Percentiles rank a stretch among this genome's conserved stretches.
phyloP scores from a whole-genome alignment of 2,888 invertebrate species.

The Tridacna crocea region DNA sequence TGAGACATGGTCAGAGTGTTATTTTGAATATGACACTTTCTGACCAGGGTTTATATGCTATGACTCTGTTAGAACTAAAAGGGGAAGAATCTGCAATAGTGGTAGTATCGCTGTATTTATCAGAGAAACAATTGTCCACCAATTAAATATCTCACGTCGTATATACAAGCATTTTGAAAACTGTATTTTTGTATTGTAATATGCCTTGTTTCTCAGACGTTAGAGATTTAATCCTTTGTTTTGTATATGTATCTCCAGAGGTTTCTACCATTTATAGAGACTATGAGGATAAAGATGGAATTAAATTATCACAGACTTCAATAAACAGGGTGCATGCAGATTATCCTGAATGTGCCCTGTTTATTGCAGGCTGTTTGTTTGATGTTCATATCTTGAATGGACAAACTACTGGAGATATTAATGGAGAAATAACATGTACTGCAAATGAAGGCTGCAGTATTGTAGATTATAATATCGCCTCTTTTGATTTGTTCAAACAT shows the following conservation, averaged over 20 bases:
- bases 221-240: conserved; percentile 6
- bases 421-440: conserved; percentile 25
- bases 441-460: conserved; percentile 22
- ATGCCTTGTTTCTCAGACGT: neutral
- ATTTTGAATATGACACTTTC: neutral
- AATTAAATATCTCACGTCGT: neutral
- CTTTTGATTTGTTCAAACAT: conserved; percentile 3
- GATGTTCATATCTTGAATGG: conserved; percentile 35
- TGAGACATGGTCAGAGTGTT: conserved; percentile 5
- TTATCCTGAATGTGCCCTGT: conserved; percentile 33
- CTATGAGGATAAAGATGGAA: conserved; percentile 28
- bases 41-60: neutral
- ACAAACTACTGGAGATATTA: conserved; percentile 1
- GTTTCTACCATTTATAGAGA: conserved; percentile 31
- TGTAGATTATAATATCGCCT: conserved; percentile 26
- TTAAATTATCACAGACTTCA: conserved; percentile 25
- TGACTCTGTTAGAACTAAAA: conserved; percentile 1
- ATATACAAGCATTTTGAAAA: conserved; percentile 7
- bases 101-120: neutral
- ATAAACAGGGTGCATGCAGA: conserved; percentile 1
- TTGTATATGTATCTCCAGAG: conserved; percentile 14
- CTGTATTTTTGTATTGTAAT: conserved; percentile 1
- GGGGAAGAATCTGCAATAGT: neutral
- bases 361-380: conserved; percentile 32
- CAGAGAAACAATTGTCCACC: neutral